Conservation (phyloP, 1,140 invertebrate genomes). For the Cryptotermes secundus region DNA sequence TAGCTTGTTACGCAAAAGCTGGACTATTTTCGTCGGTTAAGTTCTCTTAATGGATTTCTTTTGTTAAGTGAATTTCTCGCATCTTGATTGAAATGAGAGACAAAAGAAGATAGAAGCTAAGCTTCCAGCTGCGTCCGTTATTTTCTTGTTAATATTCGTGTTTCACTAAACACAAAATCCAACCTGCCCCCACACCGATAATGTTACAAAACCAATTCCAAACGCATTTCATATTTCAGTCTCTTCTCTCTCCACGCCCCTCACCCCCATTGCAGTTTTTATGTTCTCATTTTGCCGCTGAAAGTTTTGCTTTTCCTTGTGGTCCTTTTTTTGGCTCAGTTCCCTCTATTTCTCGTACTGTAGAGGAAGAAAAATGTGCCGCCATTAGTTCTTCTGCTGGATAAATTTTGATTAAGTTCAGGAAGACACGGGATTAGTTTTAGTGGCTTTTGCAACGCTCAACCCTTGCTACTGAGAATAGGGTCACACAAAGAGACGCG, state of each 20-base stretch:
- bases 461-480: background rate
- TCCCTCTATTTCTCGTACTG: background rate
- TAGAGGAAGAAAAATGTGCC: background rate
- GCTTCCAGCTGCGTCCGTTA: no score
- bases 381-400: background rate
- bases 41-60: no score
- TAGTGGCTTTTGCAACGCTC: background rate
- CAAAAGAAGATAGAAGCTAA: no score
- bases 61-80: no score
- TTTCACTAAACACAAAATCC: no score
- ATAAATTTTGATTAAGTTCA: slow-evolving; percentile 1
- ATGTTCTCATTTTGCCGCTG: background rate
- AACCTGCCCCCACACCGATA: no score
- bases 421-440: background rate
- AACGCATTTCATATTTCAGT: background rate
- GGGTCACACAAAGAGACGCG: no score
- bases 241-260: background rate
- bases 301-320: no score
- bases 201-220: background rate
- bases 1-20: no score
- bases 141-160: no score
- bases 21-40: no score
- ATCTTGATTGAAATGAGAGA: no score
- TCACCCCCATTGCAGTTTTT: background rate
- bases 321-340: background rate